Percentiles rank a stretch among this genome's conserved stretches.
phyloP scores from a whole-genome alignment of 2,113 vertebrate species.

The Pygoscelis adeliae region DNA sequence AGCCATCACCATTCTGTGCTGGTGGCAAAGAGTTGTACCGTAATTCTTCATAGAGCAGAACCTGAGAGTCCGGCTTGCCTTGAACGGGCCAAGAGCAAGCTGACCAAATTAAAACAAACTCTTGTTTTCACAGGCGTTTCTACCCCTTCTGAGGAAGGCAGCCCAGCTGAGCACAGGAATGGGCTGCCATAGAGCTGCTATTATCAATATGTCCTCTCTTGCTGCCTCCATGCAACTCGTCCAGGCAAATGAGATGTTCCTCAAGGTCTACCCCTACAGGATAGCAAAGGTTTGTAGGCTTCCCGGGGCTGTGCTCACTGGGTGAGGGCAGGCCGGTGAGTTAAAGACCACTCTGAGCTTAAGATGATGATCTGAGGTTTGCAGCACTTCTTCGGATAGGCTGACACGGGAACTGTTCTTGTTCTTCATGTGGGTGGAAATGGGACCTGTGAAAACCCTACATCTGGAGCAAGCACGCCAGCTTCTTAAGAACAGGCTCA shows the following conservation, averaged over 20 bases:
- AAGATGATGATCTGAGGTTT: not conserved
- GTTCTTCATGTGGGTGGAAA: not conserved
- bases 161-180: constrained; percentile 65
- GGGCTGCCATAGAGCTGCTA: constrained; percentile 77
- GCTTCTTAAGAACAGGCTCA: not conserved
- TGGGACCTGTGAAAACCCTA: not conserved
- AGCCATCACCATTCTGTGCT: not conserved
- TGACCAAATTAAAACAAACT: not conserved
- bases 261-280: constrained; percentile 46
- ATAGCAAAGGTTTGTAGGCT: constrained; percentile 66
- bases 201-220: constrained; percentile 76
- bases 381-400: not conserved
- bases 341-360: not conserved
- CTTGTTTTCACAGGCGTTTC: constrained; percentile 59
- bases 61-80: not conserved
- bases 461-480: not conserved
- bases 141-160: constrained; percentile 76
- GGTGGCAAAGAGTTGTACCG: not conserved
- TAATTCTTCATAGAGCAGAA: not conserved
- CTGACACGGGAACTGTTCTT: not conserved
- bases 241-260: constrained; percentile 55
- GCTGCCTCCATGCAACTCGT: constrained; percentile 78
- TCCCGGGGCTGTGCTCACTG: not conserved
- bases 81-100: not conserved
- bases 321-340: not conserved